Evolutionary conservation across 1,140 invertebrate species (phyloP).

Genomic region (Scaptomyza graminum): DNA sequence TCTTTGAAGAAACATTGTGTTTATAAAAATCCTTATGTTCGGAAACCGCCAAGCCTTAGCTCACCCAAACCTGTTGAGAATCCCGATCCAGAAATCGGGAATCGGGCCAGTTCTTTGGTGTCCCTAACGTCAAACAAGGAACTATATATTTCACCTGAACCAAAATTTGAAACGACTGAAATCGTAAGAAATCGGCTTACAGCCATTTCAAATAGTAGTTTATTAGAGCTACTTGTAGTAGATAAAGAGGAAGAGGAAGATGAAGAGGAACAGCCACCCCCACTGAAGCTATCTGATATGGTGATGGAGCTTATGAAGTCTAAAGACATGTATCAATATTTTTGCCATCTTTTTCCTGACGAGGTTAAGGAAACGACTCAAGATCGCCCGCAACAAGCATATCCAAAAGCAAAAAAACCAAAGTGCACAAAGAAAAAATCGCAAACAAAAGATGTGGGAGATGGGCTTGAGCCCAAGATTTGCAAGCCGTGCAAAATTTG

Average conservation of each 20-base stretch:
- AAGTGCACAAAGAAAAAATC: neutral
- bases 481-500: constrained; percentile 9
- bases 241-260: neutral
- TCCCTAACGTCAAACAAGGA: neutral
- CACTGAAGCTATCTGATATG: neutral
- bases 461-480: neutral
- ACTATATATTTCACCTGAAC: neutral
- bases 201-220: no score
- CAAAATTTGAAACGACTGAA: neutral
- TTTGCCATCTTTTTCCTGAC: no score
- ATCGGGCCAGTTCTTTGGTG: no score
- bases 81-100: no score
- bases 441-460: neutral
- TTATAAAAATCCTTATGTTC: no score
- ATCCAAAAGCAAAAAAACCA: neutral
- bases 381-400: neutral
- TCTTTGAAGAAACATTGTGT: no score
- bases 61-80: no score
- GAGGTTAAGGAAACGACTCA: no score
- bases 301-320: neutral
- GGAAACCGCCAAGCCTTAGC: no score
- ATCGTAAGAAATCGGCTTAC: neutral
- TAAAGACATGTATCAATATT: neutral
- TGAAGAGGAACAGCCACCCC: neutral
- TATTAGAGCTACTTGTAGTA: no score